phyloP scores from a whole-genome alignment of 1,140 invertebrate species.

The Megalopta genalis region DNA sequence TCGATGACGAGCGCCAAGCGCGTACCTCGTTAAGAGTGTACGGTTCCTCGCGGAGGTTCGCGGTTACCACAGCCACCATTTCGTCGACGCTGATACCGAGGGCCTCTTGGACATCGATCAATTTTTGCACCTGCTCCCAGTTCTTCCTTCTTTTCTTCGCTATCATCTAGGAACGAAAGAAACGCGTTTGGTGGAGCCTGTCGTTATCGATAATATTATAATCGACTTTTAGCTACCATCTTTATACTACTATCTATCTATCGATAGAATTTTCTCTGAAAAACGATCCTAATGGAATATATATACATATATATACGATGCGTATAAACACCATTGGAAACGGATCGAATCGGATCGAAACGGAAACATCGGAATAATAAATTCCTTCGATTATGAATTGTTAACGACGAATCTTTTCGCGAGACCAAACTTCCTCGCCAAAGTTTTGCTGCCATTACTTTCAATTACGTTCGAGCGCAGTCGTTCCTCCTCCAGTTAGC shows the following conservation, averaged over 20 bases:
- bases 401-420: no score
- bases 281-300: no score
- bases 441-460: no score
- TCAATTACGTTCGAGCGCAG: no score
- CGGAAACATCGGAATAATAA: no score
- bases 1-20: conserved; percentile 6
- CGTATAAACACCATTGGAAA: no score
- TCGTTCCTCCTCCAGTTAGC: neutral
- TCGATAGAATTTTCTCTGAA: no score
- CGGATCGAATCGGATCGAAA: no score
- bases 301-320: no score
- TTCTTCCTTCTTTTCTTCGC: conserved; percentile 83
- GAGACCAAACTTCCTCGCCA: no score
- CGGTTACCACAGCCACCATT: conserved; percentile 85
- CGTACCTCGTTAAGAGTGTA: conserved; percentile 90
- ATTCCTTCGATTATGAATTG: no score
- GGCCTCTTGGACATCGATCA: conserved; percentile 87
- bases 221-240: neutral
- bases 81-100: conserved; percentile 84
- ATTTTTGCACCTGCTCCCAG: conserved; percentile 83
- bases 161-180: conserved; percentile 82
- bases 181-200: neutral
- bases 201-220: neutral
- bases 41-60: conserved; percentile 84
- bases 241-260: no score